Base-by-base conservation (phyloP, 2,113 vertebrate genomes). In the Steatornis caripensis region DNA sequence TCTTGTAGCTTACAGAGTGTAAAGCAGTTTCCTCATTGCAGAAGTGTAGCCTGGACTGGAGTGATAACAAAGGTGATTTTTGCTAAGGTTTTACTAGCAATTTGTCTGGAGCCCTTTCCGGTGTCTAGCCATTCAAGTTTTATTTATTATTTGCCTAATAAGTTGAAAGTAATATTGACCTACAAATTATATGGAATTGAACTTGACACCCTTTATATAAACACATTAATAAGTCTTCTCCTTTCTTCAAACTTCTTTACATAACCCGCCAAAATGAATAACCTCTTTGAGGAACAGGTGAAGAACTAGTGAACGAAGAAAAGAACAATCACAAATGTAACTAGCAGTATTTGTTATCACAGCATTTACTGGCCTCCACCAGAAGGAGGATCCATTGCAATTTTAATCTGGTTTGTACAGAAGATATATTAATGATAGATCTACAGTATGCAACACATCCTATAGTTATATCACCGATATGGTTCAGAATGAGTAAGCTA, bases 91-190 rank as follows among this genome's bases (percentile, higher is more conserved):
- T 89, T 74, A 69, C 32, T 61, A 49, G 12, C 46, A 69, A 54
- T 75, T 87, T 90, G 26, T 77, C 71, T 72, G 69, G 69, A 89
- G n/a, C 11, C 34, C 43, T 87, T 74, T 75, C 26, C 51, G 34
- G 7, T 39, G n/a, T 34, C 57, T 75, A 87, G 27, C 19, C 17
- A 27, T 79, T 93, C 89, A 64, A 80, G 69, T 24, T 93, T 83
- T 95, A 89, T 92, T 95, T 96, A 69, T 91, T 87, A 22, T 94
- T 95, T 90, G 58, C 51, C 58, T 88, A 86, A 49, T 66, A 95
- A 80, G 1, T 30, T 74, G 29, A 60, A 96, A 94, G 39, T 48
- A 83, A 83, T 79, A 77, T 53, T 61, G 48, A 62, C 37, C 21
- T 94, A 45, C 53, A 79, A 32, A 79, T 91, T 82, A 65, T 57